Evolutionary conservation across 2,888 invertebrate species (phyloP).

Genomic region (Drosophila mimetica): DNA sequence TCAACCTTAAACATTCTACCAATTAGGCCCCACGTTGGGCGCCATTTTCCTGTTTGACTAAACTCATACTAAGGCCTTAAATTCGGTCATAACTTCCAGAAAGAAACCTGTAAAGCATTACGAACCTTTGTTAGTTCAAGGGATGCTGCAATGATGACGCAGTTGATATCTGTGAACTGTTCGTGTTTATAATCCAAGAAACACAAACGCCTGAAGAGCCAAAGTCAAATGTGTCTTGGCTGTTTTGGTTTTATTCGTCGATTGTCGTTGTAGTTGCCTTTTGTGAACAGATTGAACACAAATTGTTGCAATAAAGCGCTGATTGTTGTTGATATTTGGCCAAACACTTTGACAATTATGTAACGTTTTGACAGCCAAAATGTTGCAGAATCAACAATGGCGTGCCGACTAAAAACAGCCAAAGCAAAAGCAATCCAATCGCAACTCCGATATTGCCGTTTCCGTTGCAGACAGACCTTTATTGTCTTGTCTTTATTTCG

Average conservation of each 20-base stretch:
- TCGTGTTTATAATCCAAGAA: slow-evolving; percentile 67
- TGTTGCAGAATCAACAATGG: slow-evolving; percentile 67
- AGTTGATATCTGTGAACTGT: slow-evolving; percentile 48
- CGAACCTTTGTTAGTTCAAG: slow-evolving; percentile 42
- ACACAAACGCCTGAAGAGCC: slow-evolving; percentile 43
- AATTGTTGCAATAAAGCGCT: slow-evolving; percentile 74
- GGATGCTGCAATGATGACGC: slow-evolving; percentile 34
- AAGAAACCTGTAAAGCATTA: too few species aligned
- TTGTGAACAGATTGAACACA: slow-evolving; percentile 70
- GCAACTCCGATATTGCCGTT: slow-evolving; percentile 42
- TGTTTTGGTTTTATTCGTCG: slow-evolving; percentile 14
- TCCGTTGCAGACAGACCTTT: slow-evolving; percentile 54
- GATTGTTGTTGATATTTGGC: slow-evolving; percentile 68
- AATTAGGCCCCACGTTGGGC: not conserved
- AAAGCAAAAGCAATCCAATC: slow-evolving; percentile 44
- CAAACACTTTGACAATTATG: slow-evolving; percentile 76
- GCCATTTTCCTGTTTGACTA: not conserved
- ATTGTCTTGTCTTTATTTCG: slow-evolving; percentile 26
- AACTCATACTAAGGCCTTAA: not conserved
- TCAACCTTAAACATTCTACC: too few species aligned
- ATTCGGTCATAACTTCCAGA: slow-evolving; percentile 1
- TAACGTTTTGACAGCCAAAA: slow-evolving; percentile 61
- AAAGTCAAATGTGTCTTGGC: slow-evolving; percentile 39
- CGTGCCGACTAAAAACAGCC: slow-evolving; percentile 38
- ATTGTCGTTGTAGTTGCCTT: slow-evolving; percentile 35